Conservation (phyloP, 1,140 invertebrate genomes). For the Drosophila ironensis region DNA sequence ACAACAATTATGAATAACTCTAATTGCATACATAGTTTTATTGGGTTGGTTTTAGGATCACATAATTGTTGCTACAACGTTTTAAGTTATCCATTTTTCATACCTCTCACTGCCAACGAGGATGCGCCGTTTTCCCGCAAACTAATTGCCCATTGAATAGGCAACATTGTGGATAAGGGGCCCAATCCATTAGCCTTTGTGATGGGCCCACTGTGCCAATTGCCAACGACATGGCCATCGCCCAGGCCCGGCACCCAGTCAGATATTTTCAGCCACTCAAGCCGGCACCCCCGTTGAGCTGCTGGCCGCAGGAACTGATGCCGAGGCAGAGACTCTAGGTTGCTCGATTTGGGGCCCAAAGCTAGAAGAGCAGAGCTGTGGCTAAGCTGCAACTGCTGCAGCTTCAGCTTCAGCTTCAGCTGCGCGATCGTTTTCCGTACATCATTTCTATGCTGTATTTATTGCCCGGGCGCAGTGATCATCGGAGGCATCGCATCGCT, state of each 20-base stretch:
- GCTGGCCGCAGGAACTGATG: conserved; percentile 42
- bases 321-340: conserved; percentile 38
- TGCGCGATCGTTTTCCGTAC: conserved; percentile 76
- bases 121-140: conserved; percentile 8
- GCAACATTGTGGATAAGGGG: conserved; percentile 11
- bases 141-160: conserved; percentile 42
- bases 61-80: no score
- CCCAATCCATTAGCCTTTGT: conserved; percentile 33
- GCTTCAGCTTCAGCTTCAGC: conserved; percentile 26
- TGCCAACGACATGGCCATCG: conserved; percentile 16
- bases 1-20: no score
- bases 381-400: conserved; percentile 4
- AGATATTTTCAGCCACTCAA: conserved; percentile 21
- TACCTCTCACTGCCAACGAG: neutral
- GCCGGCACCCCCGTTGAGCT: conserved; percentile 68
- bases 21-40: no score
- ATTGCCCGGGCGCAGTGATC: conserved; percentile 73
- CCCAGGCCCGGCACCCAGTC: conserved; percentile 12
- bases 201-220: conserved; percentile 54
- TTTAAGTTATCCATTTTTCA: neutral
- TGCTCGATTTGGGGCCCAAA: conserved; percentile 35
- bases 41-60: no score
- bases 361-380: conserved; percentile 7
- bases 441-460: conserved; percentile 79
- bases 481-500: conserved; percentile 38